These are phyloP conservation scores for Busseola fusca DNA, from an alignment of 2,888 invertebrate species.

Conservation along the genomic window DNA sequence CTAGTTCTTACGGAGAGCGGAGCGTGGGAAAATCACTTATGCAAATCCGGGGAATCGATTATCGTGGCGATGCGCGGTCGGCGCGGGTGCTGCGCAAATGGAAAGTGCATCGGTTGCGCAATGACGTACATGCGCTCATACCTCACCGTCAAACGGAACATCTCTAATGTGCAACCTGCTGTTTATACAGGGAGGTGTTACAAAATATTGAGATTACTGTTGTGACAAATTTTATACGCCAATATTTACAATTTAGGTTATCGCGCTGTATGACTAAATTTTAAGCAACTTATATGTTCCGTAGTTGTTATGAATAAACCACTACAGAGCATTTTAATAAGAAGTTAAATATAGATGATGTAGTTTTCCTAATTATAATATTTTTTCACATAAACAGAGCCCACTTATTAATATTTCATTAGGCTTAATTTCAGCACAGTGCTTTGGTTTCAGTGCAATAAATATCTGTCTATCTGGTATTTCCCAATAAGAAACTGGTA, in stretches of 20 bases:
- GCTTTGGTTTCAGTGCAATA: not conserved
- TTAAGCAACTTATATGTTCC: not conserved
- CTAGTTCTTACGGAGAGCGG: constrained; percentile 80
- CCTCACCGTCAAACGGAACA: constrained; percentile 38
- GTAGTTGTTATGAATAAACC: no score
- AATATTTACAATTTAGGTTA: constrained; percentile 20
- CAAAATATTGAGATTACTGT: constrained; percentile 42
- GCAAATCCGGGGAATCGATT: constrained; percentile 86
- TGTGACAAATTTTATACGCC: not conserved
- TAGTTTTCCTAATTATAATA: not conserved
- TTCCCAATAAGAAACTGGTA: constrained; percentile 9
- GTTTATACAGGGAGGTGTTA: constrained; percentile 42
- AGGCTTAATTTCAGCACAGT: constrained; percentile 1
- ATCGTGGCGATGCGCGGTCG: constrained; percentile 71
- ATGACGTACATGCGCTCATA: constrained; percentile 64
- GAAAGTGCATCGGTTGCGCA: constrained; percentile 86
- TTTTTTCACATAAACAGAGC: not conserved
- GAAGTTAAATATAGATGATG: not conserved
- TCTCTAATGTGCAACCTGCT: constrained; percentile 58
- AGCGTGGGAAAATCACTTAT: constrained; percentile 86
- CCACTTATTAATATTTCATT: not conserved
- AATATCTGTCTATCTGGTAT: not conserved
- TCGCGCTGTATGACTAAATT: not conserved
- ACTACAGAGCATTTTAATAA: not conserved
- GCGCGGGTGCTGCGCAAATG: constrained; percentile 72